Percentiles rank a stretch among this genome's conserved stretches.
Evolutionary conservation across 23 tunicate species (phyloP).

Genomic region (Trididemnum miniatum): DNA sequence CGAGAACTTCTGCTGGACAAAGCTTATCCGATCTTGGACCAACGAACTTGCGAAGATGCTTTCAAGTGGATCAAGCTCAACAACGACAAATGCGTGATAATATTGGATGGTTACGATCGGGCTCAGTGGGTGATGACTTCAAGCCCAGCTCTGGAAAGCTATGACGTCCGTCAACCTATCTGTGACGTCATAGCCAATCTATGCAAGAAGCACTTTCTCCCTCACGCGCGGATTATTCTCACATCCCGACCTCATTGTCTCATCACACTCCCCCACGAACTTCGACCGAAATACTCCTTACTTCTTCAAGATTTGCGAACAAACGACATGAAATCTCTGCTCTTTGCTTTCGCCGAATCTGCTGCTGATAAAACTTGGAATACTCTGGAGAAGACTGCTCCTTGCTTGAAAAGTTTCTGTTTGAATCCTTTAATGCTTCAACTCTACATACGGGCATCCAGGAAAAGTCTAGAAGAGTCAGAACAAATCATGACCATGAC

Average conservation of each 20-base stretch:
- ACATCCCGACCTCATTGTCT: conserved; percentile 31
- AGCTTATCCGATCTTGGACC: not conserved
- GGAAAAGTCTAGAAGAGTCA: not conserved
- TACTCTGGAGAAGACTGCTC: not conserved
- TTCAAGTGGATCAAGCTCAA: not conserved
- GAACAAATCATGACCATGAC: not conserved
- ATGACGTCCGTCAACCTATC: conserved; percentile 6
- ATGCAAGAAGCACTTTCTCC: conserved; percentile 25
- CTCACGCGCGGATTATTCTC: not conserved
- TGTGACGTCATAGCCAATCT: conserved; percentile 3
- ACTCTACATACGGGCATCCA: conserved; percentile 8
- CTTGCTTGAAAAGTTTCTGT: conserved; percentile 10
- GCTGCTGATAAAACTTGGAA: conserved; percentile 6
- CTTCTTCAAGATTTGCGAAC: conserved; percentile 16
- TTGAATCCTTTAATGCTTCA: conserved; percentile 28
- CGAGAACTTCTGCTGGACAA: conserved; percentile 15
- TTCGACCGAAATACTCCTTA: not conserved
- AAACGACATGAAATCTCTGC: not conserved
- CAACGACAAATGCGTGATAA: conserved; percentile 20
- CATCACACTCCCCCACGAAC: not conserved
- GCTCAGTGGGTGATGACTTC: not conserved
- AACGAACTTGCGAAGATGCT: not conserved
- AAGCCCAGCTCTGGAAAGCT: conserved; percentile 7
- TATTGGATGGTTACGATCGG: conserved; percentile 37
- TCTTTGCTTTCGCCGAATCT: conserved; percentile 11